Conservation (phyloP, 2,888 invertebrate genomes). For the Cephus pulcher region DNA sequence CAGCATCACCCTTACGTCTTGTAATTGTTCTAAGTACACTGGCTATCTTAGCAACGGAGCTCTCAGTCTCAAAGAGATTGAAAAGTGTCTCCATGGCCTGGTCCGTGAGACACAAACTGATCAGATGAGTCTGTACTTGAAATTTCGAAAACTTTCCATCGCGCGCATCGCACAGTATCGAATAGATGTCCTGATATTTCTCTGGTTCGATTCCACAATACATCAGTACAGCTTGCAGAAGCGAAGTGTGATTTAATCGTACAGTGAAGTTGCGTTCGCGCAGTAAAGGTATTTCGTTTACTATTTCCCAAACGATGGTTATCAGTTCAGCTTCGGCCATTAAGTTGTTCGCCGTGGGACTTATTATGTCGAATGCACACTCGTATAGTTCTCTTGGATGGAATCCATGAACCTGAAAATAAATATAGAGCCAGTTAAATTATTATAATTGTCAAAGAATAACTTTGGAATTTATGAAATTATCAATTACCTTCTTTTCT, state of each 20-base stretch:
- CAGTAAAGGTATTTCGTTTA: slow-evolving; percentile 75
- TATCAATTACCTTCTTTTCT: slow-evolving; percentile 74
- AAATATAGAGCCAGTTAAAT: background rate
- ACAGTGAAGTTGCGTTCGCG: slow-evolving; percentile 76
- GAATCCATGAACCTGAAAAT: slow-evolving; percentile 71
- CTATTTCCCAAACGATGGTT: slow-evolving; percentile 80
- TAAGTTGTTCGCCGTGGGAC: slow-evolving; percentile 77
- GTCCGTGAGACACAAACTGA: slow-evolving; percentile 76
- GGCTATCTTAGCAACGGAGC: slow-evolving; percentile 71
- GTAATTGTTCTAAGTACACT: slow-evolving; percentile 75
- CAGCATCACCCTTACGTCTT: slow-evolving; percentile 77
- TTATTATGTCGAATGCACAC: slow-evolving; percentile 94
- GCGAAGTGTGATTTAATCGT: slow-evolving; percentile 82
- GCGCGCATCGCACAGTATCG: slow-evolving; percentile 68
- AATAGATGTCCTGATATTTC: slow-evolving; percentile 71
- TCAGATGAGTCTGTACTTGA: slow-evolving; percentile 78
- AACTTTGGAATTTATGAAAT: background rate
- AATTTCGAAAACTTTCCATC: slow-evolving; percentile 76
- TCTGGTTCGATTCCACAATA: slow-evolving; percentile 83
- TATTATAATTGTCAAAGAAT: background rate
- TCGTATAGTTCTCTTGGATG: slow-evolving; percentile 92
- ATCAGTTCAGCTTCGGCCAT: slow-evolving; percentile 90
- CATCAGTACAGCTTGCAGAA: slow-evolving; percentile 81
- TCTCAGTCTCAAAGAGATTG: slow-evolving; percentile 77
- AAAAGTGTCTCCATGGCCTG: slow-evolving; percentile 74